phyloP scores from a whole-genome alignment of 2,888 invertebrate genomes.

The Pollenia angustigena region DNA sequence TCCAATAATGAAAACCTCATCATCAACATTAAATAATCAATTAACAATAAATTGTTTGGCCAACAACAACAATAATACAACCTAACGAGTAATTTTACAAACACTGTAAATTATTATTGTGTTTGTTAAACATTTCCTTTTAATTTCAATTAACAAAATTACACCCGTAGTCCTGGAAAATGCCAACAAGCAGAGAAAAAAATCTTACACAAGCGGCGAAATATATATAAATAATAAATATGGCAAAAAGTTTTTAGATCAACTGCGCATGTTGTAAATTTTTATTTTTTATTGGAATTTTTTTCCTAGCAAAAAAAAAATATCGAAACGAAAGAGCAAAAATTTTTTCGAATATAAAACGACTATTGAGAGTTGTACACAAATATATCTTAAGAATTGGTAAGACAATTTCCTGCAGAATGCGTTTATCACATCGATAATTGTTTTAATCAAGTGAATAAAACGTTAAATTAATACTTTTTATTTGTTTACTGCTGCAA shows the following conservation, averaged over 20 bases:
- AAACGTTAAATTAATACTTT: too few species aligned
- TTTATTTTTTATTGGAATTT: neutral
- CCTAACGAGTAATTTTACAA: constrained; percentile 56
- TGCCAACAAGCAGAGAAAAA: neutral
- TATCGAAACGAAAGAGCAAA: too few species aligned
- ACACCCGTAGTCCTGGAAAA: neutral
- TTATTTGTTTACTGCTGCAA: too few species aligned
- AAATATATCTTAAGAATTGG: too few species aligned
- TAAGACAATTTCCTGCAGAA: too few species aligned
- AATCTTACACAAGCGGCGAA: neutral
- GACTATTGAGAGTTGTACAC: too few species aligned
- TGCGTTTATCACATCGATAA: too few species aligned
- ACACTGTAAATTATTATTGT: constrained; percentile 45
- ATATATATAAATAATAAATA: neutral
- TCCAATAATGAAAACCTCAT: neutral
- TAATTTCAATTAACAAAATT: constrained; percentile 52
- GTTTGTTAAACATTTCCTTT: constrained; percentile 55
- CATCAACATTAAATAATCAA: constrained; percentile 12
- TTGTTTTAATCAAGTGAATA: too few species aligned
- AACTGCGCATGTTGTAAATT: constrained; percentile 45
- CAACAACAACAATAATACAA: constrained; percentile 24
- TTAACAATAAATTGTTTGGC: constrained; percentile 47
- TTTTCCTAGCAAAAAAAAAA: neutral
- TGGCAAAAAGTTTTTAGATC: neutral
- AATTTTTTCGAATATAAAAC: too few species aligned